Percentiles rank a stretch among this genome's conserved stretches.
Evolutionary conservation across 2,888 invertebrate genomes (phyloP).

Genomic region (Cephus sareptanus): DNA sequence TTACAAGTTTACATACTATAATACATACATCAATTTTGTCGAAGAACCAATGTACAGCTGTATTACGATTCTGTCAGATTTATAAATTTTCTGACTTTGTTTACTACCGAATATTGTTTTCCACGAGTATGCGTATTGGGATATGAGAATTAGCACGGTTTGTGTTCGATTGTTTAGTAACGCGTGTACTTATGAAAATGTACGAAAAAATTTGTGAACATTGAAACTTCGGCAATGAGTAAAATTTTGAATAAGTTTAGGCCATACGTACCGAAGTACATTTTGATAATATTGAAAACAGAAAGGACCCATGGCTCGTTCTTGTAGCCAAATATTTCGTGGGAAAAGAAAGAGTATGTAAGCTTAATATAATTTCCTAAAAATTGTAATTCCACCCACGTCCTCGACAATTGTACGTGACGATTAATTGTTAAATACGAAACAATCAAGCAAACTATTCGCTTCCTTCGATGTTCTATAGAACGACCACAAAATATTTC

Average conservation of each 20-base stretch:
- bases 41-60: slow-evolving; percentile 21
- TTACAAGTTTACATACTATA: slow-evolving; percentile 33
- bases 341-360: neutral
- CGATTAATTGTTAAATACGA: neutral
- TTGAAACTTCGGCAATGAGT: neutral
- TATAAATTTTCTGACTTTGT: neutral
- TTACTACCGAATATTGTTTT: neutral
- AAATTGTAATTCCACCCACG: neutral
- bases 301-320: neutral
- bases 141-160: neutral
- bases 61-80: neutral
- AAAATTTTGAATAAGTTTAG: neutral
- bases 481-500: neutral
- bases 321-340: neutral
- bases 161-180: neutral
- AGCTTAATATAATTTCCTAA: neutral
- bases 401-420: neutral
- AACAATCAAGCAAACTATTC: neutral
- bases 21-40: slow-evolving; percentile 29
- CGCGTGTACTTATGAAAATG: neutral
- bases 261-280: neutral
- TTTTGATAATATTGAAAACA: neutral
- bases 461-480: neutral
- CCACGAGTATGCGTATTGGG: neutral
- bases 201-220: neutral